Conservation (phyloP, 2,113 vertebrate genomes). For the Pseudonaja textilis region DNA sequence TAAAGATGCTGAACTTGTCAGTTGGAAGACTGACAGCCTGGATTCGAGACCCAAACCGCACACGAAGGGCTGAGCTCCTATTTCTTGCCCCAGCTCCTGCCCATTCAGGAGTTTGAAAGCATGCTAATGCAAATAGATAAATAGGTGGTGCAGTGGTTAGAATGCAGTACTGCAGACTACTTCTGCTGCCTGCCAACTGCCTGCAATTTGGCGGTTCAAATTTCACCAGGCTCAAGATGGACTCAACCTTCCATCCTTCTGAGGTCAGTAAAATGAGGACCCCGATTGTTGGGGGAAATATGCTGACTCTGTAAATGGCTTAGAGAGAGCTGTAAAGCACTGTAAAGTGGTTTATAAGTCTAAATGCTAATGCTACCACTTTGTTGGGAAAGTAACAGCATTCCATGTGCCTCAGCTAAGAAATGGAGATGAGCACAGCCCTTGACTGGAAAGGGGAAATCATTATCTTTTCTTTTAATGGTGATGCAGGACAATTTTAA, state of each 20-base stretch:
- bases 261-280: too few relatives aligned
- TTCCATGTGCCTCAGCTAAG: not conserved
- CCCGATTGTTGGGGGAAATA: too few relatives aligned
- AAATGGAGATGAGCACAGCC: not conserved
- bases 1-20: not conserved
- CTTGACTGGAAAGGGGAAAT: not conserved
- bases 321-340: too few relatives aligned
- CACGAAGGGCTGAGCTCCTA: not conserved
- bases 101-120: not conserved
- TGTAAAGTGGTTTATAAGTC: too few relatives aligned
- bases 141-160: not conserved
- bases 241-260: too few relatives aligned
- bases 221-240: too few relatives aligned
- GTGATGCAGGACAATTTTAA: not conserved
- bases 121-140: not conserved
- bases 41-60: not conserved
- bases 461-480: not conserved
- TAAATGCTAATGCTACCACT: not conserved
- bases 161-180: too few relatives aligned
- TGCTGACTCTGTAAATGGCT: too few relatives aligned
- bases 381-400: not conserved
- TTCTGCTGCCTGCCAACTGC: too few relatives aligned
- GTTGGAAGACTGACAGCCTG: not conserved
- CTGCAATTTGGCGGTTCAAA: too few relatives aligned
- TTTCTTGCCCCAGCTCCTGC: not conserved